phyloP scores from a whole-genome alignment of 2,888 invertebrate genomes.

The Pterostichus niger region DNA sequence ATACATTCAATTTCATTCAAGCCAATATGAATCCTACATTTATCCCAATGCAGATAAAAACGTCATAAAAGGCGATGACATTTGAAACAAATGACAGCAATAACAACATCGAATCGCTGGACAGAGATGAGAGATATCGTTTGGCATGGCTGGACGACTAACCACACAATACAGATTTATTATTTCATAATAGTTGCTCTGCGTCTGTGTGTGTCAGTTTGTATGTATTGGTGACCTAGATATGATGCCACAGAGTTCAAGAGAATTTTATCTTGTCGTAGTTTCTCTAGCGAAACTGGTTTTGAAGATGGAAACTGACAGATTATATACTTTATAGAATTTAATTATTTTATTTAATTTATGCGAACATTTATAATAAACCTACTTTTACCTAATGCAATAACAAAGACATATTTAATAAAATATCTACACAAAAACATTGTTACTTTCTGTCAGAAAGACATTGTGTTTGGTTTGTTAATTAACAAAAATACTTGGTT shows the following conservation, averaged over 20 bases:
- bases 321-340: background rate
- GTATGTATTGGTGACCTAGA: too few species aligned
- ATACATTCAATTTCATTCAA: too few species aligned
- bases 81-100: slow-evolving; percentile 50
- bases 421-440: too few species aligned
- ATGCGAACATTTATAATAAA: background rate
- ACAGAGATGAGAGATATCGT: slow-evolving; percentile 23
- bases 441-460: too few species aligned
- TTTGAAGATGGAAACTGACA: background rate
- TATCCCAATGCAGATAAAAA: slow-evolving; percentile 13
- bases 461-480: too few species aligned
- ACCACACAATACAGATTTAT: slow-evolving; percentile 44
- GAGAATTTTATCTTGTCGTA: too few species aligned
- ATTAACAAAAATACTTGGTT: too few species aligned
- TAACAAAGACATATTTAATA: too few species aligned
- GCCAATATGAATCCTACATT: background rate
- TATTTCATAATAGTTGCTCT: slow-evolving; percentile 42
- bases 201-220: slow-evolving; percentile 1
- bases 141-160: background rate
- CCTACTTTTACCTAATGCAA: too few species aligned
- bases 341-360: slow-evolving; percentile 1
- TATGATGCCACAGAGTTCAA: too few species aligned
- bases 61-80: slow-evolving; percentile 32
- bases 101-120: slow-evolving; percentile 35
- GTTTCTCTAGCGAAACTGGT: too few species aligned